Evolutionary conservation across 1,140 invertebrate species (phyloP).

Genomic region (Drosophila kepulauana): DNA sequence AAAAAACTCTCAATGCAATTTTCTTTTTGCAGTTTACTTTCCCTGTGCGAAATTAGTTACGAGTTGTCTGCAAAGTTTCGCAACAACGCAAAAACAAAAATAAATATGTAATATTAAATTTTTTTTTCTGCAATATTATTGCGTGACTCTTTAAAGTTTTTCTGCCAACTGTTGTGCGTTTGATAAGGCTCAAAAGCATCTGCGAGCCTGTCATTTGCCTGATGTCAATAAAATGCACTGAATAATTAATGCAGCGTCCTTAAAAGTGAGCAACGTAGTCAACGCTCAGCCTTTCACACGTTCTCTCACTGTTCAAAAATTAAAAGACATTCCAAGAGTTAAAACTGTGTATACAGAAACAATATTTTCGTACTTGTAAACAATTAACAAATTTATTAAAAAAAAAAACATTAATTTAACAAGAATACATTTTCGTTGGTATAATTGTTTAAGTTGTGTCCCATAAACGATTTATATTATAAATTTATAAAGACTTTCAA

Average conservation of each 20-base stretch:
- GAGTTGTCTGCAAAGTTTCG: conserved; percentile 72
- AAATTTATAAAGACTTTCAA: too few species aligned
- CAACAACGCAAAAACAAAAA: conserved; percentile 14
- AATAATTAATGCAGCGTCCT: conserved; percentile 47
- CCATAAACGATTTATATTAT: too few species aligned
- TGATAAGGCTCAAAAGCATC: conserved; percentile 37
- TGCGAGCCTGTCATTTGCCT: conserved; percentile 38
- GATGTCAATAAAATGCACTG: conserved; percentile 50
- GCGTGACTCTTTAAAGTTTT: conserved; percentile 25
- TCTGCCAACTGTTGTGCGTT: conserved; percentile 1
- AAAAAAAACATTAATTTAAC: too few species aligned
- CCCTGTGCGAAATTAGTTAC: conserved; percentile 52
- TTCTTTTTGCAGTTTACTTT: conserved; percentile 48
- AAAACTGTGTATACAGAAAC: too few species aligned
- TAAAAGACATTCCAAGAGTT: not conserved
- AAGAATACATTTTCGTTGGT: too few species aligned
- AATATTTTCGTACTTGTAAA: too few species aligned
- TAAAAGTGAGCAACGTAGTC: conserved; percentile 46
- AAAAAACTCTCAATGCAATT: conserved; percentile 43
- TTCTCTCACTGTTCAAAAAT: conserved; percentile 17
- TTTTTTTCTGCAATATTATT: conserved; percentile 4
- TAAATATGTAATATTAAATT: conserved; percentile 28
- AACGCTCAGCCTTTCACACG: conserved; percentile 9
- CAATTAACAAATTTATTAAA: too few species aligned
- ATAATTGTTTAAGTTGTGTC: too few species aligned